A percentile compares a stretch with the other conserved stretches of the same genome.
These are phyloP conservation scores for Limonius californicus DNA, from an alignment of 1,140 invertebrate species.

Conservation along the genomic window DNA sequence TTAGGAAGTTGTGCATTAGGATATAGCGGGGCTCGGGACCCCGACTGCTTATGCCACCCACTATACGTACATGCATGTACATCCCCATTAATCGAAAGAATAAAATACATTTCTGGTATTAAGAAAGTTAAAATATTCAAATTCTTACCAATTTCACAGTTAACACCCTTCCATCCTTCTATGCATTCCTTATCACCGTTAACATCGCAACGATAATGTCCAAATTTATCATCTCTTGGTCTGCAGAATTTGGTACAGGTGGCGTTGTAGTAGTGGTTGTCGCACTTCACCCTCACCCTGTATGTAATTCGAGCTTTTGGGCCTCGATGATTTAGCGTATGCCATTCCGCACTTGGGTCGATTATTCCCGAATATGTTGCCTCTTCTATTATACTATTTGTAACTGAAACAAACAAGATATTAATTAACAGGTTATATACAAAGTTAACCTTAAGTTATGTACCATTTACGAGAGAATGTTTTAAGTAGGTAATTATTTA, in stretches of 20 bases:
- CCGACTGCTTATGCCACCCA: no score
- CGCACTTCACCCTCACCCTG: conserved; percentile 85
- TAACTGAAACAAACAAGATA: conserved; percentile 49
- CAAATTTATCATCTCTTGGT: conserved; percentile 87
- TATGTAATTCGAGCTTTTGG: conserved; percentile 74
- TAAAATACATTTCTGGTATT: conserved; percentile 5
- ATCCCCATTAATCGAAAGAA: neutral
- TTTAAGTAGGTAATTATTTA: neutral
- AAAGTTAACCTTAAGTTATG: no score
- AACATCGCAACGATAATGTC: conserved; percentile 86
- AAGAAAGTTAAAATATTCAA: no score
- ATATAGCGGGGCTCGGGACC: no score
- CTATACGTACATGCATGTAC: no score
- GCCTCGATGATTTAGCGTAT: conserved; percentile 79
- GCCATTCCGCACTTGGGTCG: conserved; percentile 83
- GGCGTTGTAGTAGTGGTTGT: conserved; percentile 90
- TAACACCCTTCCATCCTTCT: conserved; percentile 87
- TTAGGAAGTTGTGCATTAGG: no score
- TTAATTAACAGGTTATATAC: no score
- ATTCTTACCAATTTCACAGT: conserved; percentile 80
- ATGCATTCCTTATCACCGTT: conserved; percentile 89
- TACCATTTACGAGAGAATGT: neutral
- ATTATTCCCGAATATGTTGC: conserved; percentile 87
- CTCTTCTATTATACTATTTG: conserved; percentile 76
- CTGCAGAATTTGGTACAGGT: conserved; percentile 92